Base-by-base conservation (phyloP, 2,888 invertebrate genomes). In the Parochlus steinenii region DNA sequence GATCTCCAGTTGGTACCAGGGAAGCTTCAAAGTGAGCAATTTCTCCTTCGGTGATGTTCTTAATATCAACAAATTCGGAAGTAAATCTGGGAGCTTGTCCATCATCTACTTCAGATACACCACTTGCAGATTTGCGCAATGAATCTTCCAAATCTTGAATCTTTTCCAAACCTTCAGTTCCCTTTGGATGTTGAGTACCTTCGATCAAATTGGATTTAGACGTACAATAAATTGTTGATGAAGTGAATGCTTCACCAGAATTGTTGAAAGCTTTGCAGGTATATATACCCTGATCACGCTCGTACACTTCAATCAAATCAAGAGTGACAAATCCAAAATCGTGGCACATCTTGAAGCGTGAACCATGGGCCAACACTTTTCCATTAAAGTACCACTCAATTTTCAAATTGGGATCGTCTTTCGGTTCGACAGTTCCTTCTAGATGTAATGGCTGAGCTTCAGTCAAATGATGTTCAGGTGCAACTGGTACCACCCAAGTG, bases 11-110 rank as follows among this genome's bases (percentile, higher is more conserved):
- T 8, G 98, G 98, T 33, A 87, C 81, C 6, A 98, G 68, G 31
- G 86, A 87, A 23, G 93, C 95, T 63, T 98, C 97, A 57, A 93
- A 95, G 58, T 97, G 95, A 44, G 93, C 93, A 45, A 92, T 80
- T 59, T 97, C 90, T 38, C 92, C 92, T 62, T 97, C 97, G 25
- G 77, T 79, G 31, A 97, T 67, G 48, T 86, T 85, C 7, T 68
- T 63, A 40, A 89, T 67, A 45, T 85, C 75, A 46, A 79, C 71
- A 57, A 87, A 87, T 52, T 85, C 79, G 1, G 86, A 82, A 5
- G 82, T 86, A 50, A 90, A 89, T 39, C 79, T 75, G 24, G 89
- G 90, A 38, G 89, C 74, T 51, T 81, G 76, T 7, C 86, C 87
- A 42, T 73, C 74, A 43, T 85, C 85, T 28, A 72, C 69, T 41